These are phyloP conservation scores for Holothuria glaberrima DNA, from an alignment of 35 echinoderm and acorn worm species.

Conservation along the genomic window DNA sequence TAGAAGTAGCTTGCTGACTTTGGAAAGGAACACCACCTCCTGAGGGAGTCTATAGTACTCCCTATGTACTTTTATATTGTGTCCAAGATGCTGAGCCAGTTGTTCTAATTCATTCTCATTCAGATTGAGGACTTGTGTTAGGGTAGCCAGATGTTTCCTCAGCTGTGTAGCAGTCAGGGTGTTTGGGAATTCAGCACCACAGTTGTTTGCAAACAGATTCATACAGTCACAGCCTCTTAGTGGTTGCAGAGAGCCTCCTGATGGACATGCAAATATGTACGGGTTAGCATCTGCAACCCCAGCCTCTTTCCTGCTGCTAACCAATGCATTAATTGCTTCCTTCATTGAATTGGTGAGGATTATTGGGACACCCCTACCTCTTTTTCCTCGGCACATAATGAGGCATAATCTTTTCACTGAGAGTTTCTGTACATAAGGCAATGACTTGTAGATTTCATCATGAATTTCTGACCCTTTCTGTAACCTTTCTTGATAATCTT, in stretches of 20 bases:
- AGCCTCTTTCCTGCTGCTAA: background rate
- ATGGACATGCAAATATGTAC: constrained; percentile 48
- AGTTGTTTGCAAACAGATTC: background rate
- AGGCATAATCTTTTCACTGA: background rate
- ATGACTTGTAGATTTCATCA: constrained; percentile 35
- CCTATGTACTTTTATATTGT: constrained; percentile 47
- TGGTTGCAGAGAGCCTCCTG: constrained; percentile 13
- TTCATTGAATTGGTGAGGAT: constrained; percentile 24
- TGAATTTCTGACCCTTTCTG: constrained; percentile 12
- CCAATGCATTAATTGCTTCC: constrained; percentile 21
- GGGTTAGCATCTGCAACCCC: constrained; percentile 12
- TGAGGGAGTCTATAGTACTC: constrained; percentile 59
- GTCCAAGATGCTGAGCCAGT: constrained; percentile 42
- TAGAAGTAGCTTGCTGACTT: constrained; percentile 52
- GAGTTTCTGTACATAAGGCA: constrained; percentile 7
- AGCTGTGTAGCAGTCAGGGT: constrained; percentile 23
- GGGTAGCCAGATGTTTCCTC: constrained; percentile 45
- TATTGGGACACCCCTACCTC: constrained; percentile 34
- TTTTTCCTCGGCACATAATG: constrained; percentile 30
- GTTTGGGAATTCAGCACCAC: constrained; percentile 39
- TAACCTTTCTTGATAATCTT: background rate
- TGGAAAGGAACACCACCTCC: constrained; percentile 28
- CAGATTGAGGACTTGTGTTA: constrained; percentile 48
- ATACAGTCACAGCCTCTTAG: constrained; percentile 47
- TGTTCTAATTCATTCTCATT: constrained; percentile 49